Conservation (phyloP, 2,797 vertebrate genomes). For the Pteronotus mesoamericanus region DNA sequence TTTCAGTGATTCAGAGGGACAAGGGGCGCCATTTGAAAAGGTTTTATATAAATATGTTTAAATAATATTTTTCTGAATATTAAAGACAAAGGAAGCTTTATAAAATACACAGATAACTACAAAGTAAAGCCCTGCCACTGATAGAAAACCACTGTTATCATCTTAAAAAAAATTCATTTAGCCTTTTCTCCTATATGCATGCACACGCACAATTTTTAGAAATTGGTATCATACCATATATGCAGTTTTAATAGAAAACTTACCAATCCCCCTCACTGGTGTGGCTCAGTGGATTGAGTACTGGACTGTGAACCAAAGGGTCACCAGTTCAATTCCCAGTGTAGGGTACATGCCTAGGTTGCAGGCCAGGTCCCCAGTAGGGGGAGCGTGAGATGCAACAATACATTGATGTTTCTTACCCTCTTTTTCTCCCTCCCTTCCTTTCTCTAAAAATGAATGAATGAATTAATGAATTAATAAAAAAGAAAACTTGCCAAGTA, state of each 20-base stretch:
- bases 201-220: neutral
- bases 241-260: constrained; percentile 40
- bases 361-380: too few relatives aligned
- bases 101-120: neutral
- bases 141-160: constrained; percentile 1
- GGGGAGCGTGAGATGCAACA: too few relatives aligned
- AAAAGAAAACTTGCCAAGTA: constrained; percentile 48
- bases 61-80: constrained; percentile 14
- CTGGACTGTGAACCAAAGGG: too few relatives aligned
- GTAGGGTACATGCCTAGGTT: too few relatives aligned
- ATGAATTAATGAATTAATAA: too few relatives aligned
- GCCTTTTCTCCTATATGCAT: neutral
- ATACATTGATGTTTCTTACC: too few relatives aligned
- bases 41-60: neutral
- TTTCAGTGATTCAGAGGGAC: neutral
- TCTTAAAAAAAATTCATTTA: neutral
- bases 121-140: neutral
- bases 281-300: too few relatives aligned
- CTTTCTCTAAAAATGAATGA: too few relatives aligned
- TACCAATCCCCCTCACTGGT: too few relatives aligned
- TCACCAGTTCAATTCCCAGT: too few relatives aligned
- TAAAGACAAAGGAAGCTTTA: constrained; percentile 11
- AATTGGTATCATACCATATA: neutral
- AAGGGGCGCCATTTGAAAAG: neutral
- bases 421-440: too few relatives aligned